Evolutionary conservation across 2,113 vertebrate genomes (phyloP), one percentile per base, ranked within the genome.

Genomic region (Psettodes erumei): DNA sequence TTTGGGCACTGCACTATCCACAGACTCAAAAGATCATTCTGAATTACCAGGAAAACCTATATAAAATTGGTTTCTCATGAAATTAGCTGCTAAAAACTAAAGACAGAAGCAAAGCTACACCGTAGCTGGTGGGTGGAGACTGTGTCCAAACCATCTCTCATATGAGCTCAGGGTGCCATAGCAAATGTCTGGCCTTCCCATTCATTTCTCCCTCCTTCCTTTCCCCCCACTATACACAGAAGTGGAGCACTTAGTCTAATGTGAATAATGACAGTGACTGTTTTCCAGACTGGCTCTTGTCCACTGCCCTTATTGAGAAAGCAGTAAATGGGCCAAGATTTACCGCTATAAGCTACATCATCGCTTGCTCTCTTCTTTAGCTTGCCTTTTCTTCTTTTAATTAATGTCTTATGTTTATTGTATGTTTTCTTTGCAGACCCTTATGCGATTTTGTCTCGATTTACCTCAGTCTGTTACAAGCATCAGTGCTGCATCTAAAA

Each of bases 241-340:
- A 86, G 71, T 67, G 61, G 43, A 84, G 84, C 89, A 88, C 90
- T 90, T 91, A 86, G 81, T 84, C 81, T 86, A 87, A 93, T 87
- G 78, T 81, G 67, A 90, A 62, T 86, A 85, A 87, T 65, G 79
- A 74, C 63, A 1, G 67, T 35, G 66, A 79, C 79, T 84, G 48
- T 77, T 77, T 86, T 79, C 65, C 86, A 85, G 80, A 33, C 61
- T 53, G 42, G 67, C 73, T 77, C 60, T 60, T 55, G 73, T 54
- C 77, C 15, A 15, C 55, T 40, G 71, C 54, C 59, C 30, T 72
- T 81, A 89, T 75, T 76, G 71, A 74, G 77, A 65, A 84, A 85
- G 60, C 71, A 63, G 19, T 86, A 85, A 86, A 86, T 73, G 72
- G 85, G 54, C 75, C 42, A 59, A 75, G 71, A 85, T 85, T 76